Percentiles rank a stretch among this genome's conserved stretches.
These are phyloP conservation scores for Microtus pennsylvanicus DNA, from an alignment of 2,113 vertebrate genomes.

Conservation along the genomic window DNA sequence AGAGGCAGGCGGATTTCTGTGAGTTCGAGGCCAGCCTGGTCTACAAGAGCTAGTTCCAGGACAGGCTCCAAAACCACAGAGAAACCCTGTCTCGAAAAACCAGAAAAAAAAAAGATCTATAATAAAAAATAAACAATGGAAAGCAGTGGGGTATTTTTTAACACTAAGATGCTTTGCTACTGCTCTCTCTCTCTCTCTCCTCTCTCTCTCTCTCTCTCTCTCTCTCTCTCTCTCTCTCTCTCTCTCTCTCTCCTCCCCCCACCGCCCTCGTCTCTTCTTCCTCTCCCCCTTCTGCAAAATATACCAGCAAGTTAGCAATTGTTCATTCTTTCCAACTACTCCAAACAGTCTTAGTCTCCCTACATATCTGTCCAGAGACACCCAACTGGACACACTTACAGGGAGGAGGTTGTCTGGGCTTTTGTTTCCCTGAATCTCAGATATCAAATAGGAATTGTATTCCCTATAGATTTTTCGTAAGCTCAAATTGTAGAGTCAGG, in stretches of 20 bases:
- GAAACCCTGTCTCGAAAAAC: no score
- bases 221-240: neutral
- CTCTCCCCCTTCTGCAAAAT: neutral
- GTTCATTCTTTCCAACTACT: neutral
- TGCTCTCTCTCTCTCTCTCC: no score
- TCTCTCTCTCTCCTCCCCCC: neutral
- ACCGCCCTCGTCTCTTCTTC: accelerated
- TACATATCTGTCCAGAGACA: neutral
- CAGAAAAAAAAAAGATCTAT: no score
- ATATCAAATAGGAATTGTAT: slow-evolving; percentile 13
- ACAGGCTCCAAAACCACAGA: no score
- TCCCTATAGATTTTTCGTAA: neutral
- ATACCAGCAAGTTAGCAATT: neutral
- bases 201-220: no score
- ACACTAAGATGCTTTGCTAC: neutral
- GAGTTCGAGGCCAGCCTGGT: no score
- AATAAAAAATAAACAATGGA: neutral
- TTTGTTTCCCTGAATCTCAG: neutral
- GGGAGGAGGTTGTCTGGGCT: neutral
- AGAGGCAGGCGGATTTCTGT: no score
- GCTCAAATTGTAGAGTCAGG: neutral
- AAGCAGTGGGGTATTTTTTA: neutral
- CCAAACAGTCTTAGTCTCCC: neutral
- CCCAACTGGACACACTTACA: neutral
- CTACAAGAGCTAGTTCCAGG: no score